phyloP scores from a whole-genome alignment of 2,888 invertebrate genomes.

The Odontocerum albicorne region DNA sequence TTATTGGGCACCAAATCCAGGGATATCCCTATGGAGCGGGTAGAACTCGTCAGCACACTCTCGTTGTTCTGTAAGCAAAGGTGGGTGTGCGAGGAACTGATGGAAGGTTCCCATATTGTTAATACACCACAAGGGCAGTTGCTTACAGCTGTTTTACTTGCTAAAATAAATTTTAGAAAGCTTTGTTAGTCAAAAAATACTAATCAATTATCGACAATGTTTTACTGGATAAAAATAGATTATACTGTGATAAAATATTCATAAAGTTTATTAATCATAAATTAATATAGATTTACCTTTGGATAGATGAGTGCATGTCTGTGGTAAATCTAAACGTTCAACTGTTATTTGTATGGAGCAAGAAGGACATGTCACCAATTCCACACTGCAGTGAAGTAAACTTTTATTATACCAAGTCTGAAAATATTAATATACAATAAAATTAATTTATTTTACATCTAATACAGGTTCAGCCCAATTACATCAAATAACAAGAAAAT shows the following conservation, averaged over 20 bases:
- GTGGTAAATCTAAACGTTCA: conserved; percentile 14
- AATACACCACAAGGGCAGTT: conserved; percentile 30
- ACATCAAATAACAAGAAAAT: no score
- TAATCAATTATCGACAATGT: no score
- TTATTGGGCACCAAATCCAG: conserved; percentile 20
- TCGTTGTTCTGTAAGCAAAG: conserved; percentile 10
- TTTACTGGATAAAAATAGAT: no score
- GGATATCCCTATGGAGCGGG: conserved; percentile 24
- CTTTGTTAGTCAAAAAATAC: no score
- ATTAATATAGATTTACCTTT: conserved; percentile 5
- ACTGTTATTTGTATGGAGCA: conserved; percentile 28
- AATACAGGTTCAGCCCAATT: no score
- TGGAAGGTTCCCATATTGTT: conserved; percentile 27
- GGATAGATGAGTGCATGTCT: conserved; percentile 14
- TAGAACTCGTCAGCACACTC: conserved; percentile 24
- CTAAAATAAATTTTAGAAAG: no score
- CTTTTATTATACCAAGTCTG: conserved; percentile 15
- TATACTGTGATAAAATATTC: neutral
- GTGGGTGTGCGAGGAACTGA: conserved; percentile 8
- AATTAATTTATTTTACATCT: no score
- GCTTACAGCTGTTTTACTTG: conserved; percentile 14
- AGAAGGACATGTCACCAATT: conserved; percentile 32
- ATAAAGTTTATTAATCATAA: neutral
- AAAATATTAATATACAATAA: no score
- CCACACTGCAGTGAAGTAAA: conserved; percentile 20